Evolutionary conservation across 2,113 vertebrate species (phyloP).

Genomic region (Arvicanthis niloticus): DNA sequence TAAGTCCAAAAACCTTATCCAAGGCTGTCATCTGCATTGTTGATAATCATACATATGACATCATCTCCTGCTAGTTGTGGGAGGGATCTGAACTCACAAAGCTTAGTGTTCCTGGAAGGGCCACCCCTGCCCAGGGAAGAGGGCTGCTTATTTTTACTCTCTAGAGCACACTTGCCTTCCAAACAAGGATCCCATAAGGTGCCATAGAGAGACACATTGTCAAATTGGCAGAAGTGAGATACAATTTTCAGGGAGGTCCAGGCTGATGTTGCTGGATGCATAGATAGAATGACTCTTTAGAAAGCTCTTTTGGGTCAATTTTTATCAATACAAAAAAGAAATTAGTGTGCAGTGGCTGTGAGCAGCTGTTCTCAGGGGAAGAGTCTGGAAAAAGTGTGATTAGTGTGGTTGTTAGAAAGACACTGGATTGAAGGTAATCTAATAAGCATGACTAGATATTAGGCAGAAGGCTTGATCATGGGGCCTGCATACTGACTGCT

Average conservation of each 20-base stretch:
- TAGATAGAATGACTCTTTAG: background rate
- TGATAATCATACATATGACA: background rate
- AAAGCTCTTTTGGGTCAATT: background rate
- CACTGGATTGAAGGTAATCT: conserved; percentile 18
- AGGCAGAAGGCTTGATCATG: background rate
- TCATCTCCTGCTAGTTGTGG: accelerated
- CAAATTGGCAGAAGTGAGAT: background rate
- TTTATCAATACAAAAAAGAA: background rate
- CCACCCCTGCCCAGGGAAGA: background rate
- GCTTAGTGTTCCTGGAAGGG: background rate
- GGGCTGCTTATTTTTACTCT: background rate
- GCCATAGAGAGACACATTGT: background rate
- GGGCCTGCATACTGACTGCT: background rate
- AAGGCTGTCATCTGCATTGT: background rate
- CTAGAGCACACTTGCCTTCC: background rate
- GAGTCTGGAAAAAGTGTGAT: background rate
- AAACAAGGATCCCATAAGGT: background rate
- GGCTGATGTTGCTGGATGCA: background rate
- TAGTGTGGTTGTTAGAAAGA: background rate
- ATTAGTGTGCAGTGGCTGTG: background rate
- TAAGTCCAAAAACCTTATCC: background rate
- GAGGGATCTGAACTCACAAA: background rate
- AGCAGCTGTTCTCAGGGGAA: background rate
- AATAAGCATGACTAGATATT: background rate
- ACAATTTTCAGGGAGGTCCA: background rate